Evolutionary conservation across 2,113 vertebrate genomes (phyloP).

Genomic region (Myrmecophaga tridactyla): DNA sequence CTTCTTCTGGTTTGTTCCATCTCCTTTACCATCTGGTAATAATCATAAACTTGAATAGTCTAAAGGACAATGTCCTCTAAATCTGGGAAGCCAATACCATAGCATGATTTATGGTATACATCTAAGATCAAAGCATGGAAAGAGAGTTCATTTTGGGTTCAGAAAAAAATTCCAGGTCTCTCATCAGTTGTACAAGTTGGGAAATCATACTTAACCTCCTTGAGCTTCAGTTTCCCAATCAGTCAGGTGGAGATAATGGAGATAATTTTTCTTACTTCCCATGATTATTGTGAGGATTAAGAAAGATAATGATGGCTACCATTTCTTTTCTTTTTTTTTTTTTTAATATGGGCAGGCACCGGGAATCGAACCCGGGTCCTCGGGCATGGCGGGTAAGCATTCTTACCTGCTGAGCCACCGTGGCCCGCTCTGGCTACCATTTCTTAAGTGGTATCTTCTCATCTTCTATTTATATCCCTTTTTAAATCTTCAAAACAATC

Average conservation of each 20-base stretch:
- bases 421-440: not conserved
- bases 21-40: not conserved
- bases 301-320: not conserved
- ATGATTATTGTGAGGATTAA: not conserved
- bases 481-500: slow-evolving; percentile 13
- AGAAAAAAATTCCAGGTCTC: not conserved
- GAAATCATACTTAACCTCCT: not conserved
- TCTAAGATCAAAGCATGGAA: not conserved
- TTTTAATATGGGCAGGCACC: no score
- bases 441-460: slow-evolving; percentile 33
- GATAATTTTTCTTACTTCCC: not conserved
- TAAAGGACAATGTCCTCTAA: not conserved
- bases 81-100: not conserved
- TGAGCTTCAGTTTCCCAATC: not conserved
- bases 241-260: not conserved
- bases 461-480: not conserved
- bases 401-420: no score
- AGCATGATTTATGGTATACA: not conserved
- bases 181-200: not conserved
- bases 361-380: no score
- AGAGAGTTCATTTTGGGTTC: not conserved
- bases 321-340: no score
- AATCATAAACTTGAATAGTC: not conserved
- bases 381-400: no score
- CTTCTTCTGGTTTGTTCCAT: not conserved